These are phyloP conservation scores for Campodea augens DNA, from an alignment of 1,140 invertebrate genomes.

Conservation along the genomic window DNA sequence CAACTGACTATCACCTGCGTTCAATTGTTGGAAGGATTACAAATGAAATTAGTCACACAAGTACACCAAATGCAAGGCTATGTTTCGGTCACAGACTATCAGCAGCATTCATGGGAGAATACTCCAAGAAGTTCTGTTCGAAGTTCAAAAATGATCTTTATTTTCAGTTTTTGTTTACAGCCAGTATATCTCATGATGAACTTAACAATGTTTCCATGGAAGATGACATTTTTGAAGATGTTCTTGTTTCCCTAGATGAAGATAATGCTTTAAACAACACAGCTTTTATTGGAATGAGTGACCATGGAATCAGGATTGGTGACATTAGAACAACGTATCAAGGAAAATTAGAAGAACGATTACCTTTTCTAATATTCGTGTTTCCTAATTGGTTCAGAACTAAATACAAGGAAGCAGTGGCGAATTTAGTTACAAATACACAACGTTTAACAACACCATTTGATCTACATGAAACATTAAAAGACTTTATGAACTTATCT, in stretches of 20 bases:
- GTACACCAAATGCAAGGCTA: constrained; percentile 33
- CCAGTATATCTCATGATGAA: constrained; percentile 53
- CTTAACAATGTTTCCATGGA: constrained; percentile 47
- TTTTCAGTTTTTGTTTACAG: constrained; percentile 63
- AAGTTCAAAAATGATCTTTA: constrained; percentile 13
- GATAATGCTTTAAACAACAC: constrained; percentile 16
- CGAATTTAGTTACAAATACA: constrained; percentile 24
- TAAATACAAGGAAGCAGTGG: constrained; percentile 20
- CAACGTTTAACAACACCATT: constrained; percentile 26
- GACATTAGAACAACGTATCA: constrained; percentile 24
- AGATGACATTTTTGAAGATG: constrained; percentile 24
- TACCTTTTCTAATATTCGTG: constrained; percentile 30
- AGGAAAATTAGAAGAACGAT: constrained; percentile 30
- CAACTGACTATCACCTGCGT: constrained; percentile 62
- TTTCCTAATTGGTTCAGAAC: constrained; percentile 24
- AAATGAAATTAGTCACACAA: constrained; percentile 32
- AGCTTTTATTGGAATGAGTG: constrained; percentile 30
- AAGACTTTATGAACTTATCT: constrained; percentile 18
- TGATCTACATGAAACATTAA: constrained; percentile 26
- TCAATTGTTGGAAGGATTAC: constrained; percentile 44
- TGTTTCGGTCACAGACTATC: constrained; percentile 38
- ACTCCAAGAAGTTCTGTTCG: not conserved
- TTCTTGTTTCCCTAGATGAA: not conserved
- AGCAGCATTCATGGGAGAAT: constrained; percentile 18
- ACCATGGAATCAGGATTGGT: constrained; percentile 32